Base-by-base conservation (phyloP, 2,113 vertebrate genomes). In the Tringa solitaria region DNA sequence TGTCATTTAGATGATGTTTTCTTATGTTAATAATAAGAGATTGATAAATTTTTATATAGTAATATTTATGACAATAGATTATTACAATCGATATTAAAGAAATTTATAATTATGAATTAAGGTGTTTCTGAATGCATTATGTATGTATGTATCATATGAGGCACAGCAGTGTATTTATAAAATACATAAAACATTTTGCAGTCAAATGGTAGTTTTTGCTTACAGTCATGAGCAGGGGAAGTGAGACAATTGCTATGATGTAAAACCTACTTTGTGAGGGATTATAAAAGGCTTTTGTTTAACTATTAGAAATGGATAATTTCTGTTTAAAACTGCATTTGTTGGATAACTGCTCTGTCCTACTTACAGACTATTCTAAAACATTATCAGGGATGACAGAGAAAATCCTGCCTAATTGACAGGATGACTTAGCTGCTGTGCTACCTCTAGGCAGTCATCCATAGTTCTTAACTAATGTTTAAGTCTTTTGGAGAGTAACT, bases 231-330 rank as follows among this genome's bases (percentile, higher is more conserved):
- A 93, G 8, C 67, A 76, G 64, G 22, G 24, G 37, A 65, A 87
- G 14, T 0, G 2, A 90, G 27, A n/a, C 14, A 85, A 79, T 45
- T 93, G 41, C 19, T 75, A 2, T 28, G 24, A 19, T 82, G 27
- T 87, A 80, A 91, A 95, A 82, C 23, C 16, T 61, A 27, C 53
- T 45, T 35, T 60, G 9, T 51, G 32, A 76, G 35, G n/a, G 39
- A 84, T 72, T 84, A 64, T 53, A 20, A 85, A 87, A 76, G 89
- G 26, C 32, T 80, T 96, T 96, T 89, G 19, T 94, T 92, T 87
- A 65, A 57, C 50, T 39, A 50, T 89, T 77, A 89, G 54, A 65
- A 91, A 90, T 65, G 17, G 63, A n/a, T 87, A 61, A 91, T 91
- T 93, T 93, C 53, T 87, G 26, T 61, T 96, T 90, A 83, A 96